Evolutionary conservation across 2,113 vertebrate species (phyloP).

Genomic region (Leptosomus discolor): DNA sequence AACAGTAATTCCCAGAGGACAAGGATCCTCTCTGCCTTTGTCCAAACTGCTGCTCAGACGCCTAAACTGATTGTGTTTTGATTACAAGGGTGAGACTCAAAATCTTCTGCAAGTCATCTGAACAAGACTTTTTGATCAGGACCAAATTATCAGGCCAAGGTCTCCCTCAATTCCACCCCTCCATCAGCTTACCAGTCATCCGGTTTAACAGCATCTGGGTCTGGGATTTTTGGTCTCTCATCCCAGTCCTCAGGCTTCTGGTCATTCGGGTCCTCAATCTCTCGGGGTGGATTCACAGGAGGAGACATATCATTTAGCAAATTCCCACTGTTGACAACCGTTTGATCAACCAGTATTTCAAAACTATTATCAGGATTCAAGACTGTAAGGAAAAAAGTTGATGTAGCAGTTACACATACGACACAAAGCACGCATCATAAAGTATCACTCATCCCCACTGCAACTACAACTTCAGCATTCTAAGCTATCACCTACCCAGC

Average conservation of each 20-base stretch:
- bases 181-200: slow-evolving; percentile 88
- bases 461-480: not conserved
- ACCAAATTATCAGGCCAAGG: not conserved
- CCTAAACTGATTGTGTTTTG: not conserved
- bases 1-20: not conserved
- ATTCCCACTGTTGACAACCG: slow-evolving; percentile 91
- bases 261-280: slow-evolving; percentile 96
- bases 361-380: slow-evolving; percentile 96
- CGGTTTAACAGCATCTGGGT: slow-evolving; percentile 91
- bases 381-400: slow-evolving; percentile 72
- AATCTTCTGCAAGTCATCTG: not conserved
- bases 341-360: slow-evolving; percentile 92
- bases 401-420: not conserved
- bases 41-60: not conserved
- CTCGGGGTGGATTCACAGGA: slow-evolving; percentile 88
- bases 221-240: slow-evolving; percentile 94
- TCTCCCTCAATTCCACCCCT: not conserved
- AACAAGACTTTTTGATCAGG: not conserved
- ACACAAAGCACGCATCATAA: not conserved
- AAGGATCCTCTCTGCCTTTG: not conserved
- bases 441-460: not conserved
- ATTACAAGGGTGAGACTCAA: not conserved
- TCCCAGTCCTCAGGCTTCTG: slow-evolving; percentile 98
- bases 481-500: not conserved
- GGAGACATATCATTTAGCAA: slow-evolving; percentile 91